Conservation (phyloP, 2,888 invertebrate species). For the Melinopterus prodromus region DNA sequence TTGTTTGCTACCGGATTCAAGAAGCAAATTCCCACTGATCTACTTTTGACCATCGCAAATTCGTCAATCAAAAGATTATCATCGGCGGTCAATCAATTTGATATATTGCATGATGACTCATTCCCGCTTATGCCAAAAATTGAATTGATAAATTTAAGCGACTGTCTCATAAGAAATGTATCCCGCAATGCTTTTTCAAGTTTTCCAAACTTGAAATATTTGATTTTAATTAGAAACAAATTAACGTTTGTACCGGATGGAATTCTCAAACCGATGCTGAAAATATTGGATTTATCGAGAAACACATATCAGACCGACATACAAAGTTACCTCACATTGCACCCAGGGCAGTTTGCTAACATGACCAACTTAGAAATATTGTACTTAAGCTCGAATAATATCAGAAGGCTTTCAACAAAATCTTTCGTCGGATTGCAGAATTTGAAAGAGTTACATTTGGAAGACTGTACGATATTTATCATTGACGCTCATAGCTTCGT, state of each 20-base stretch:
- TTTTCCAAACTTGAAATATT: constrained; percentile 64
- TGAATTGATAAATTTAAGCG: constrained; percentile 65
- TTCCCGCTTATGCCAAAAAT: constrained; percentile 68
- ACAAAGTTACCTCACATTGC: constrained; percentile 64
- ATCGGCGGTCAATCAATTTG: constrained; percentile 66
- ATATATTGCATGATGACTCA: constrained; percentile 61
- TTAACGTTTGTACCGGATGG: constrained; percentile 64
- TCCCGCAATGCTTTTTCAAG: constrained; percentile 62
- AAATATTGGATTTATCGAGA: constrained; percentile 63
- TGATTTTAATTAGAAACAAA: constrained; percentile 65
- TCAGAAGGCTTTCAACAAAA: constrained; percentile 63
- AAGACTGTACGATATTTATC: constrained; percentile 64
- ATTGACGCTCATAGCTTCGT: constrained; percentile 63
- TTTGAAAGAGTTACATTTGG: constrained; percentile 63
- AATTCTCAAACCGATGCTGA: constrained; percentile 62
- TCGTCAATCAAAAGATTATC: constrained; percentile 63
- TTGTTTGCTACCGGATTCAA: constrained; percentile 65
- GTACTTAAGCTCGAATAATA: constrained; percentile 65
- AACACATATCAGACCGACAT: constrained; percentile 61
- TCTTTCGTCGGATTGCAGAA: constrained; percentile 64
- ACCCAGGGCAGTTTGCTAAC: constrained; percentile 62
- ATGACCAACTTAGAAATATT: constrained; percentile 62
- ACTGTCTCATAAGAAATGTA: constrained; percentile 62
- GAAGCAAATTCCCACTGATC: constrained; percentile 60
- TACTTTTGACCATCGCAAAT: constrained; percentile 63